These are phyloP conservation scores for Tenthredo distinguenda DNA, from an alignment of 2,888 invertebrate species.

Conservation along the genomic window DNA sequence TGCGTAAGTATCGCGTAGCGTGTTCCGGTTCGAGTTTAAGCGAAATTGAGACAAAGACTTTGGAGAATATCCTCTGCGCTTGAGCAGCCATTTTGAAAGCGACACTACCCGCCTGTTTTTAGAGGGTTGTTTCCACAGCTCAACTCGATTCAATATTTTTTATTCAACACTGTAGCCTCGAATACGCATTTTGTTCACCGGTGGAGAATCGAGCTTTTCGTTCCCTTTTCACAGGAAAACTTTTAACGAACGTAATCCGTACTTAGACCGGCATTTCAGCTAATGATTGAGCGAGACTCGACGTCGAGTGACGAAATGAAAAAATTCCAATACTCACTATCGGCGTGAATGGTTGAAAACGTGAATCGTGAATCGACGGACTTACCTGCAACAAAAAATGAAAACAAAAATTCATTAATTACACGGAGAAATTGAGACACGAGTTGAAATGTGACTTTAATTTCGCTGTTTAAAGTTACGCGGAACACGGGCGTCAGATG, in stretches of 20 bases:
- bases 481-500: not conserved
- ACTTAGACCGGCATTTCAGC: not conserved
- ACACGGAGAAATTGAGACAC: not conserved
- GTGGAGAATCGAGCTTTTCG: not conserved
- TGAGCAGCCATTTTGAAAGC: slow-evolving; percentile 29
- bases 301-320: not conserved
- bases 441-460: not conserved
- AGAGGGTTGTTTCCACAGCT: not conserved
- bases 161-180: not conserved
- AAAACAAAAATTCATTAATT: not conserved
- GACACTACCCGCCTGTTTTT: not conserved
- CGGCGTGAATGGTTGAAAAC: not conserved
- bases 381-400: slow-evolving; percentile 25
- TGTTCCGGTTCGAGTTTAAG: slow-evolving; percentile 23
- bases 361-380: not conserved
- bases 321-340: slow-evolving; percentile 11
- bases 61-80: slow-evolving; percentile 25
- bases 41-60: slow-evolving; percentile 40
- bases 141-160: slow-evolving; percentile 19
- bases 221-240: not conserved
- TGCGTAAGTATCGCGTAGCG: not conserved
- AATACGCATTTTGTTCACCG: not conserved
- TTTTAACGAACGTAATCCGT: slow-evolving; percentile 11
- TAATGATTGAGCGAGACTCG: not conserved
- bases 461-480: not conserved